These are phyloP conservation scores for Otis tarda DNA, from an alignment of 2,113 vertebrate genomes.

Conservation along the genomic window DNA sequence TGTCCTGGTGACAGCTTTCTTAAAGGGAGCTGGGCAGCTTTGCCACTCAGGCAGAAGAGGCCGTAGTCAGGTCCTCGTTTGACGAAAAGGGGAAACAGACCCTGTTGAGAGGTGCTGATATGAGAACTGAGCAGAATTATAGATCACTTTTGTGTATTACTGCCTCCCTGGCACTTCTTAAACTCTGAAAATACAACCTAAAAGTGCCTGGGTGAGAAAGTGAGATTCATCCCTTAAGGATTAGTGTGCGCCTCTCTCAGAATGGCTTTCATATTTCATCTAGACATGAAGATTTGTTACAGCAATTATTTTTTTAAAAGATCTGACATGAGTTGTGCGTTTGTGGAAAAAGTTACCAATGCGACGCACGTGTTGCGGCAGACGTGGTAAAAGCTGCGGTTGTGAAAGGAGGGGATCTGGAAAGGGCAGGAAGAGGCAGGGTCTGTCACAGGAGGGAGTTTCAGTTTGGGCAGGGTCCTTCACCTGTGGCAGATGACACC, in stretches of 20 bases:
- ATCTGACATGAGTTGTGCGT: neutral
- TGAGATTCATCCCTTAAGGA: neutral
- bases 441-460: neutral
- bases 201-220: neutral
- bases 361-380: accelerated
- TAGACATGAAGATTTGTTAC: neutral
- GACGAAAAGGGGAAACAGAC: neutral
- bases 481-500: neutral
- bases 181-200: neutral
- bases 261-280: neutral
- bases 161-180: neutral
- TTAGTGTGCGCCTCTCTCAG: neutral
- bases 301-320: neutral
- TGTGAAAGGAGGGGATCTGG: neutral
- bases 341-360: neutral
- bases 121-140: neutral
- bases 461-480: neutral
- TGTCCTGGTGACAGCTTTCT: neutral
- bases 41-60: neutral
- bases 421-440: neutral
- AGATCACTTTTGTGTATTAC: neutral
- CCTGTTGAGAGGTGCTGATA: neutral
- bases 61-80: neutral
- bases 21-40: neutral
- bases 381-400: neutral